A percentile compares a stretch with the other conserved stretches of the same genome.
Conservation (phyloP, 2,888 invertebrate species). For the Meiosimyza platycephala region DNA sequence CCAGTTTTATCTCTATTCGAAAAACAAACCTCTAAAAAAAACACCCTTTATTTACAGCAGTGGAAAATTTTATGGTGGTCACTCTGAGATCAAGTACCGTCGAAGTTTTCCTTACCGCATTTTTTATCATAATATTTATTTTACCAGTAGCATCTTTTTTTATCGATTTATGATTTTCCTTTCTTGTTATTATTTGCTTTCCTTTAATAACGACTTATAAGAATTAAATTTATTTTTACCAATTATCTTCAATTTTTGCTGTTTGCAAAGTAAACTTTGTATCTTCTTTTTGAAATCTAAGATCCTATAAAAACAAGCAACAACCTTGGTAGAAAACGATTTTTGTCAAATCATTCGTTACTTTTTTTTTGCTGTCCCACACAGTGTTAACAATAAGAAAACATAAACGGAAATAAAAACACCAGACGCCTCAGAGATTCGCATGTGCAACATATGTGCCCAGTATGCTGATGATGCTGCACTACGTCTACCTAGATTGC, state of each 20-base stretch:
- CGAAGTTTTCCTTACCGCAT: too few species aligned
- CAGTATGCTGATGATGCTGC: constrained; percentile 15
- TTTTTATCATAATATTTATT: too few species aligned
- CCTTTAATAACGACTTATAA: constrained; percentile 57
- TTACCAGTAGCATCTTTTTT: too few species aligned
- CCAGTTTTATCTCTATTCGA: too few species aligned
- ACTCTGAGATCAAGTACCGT: too few species aligned
- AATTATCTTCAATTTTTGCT: constrained; percentile 49
- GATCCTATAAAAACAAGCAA: constrained; percentile 54
- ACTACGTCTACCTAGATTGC: not conserved
- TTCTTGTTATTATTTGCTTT: constrained; percentile 46
- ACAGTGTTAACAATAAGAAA: constrained; percentile 57
- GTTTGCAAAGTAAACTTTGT: constrained; percentile 4
- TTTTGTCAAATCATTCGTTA: not conserved
- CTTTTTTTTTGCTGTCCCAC: constrained; percentile 4
- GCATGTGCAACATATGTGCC: constrained; percentile 56
- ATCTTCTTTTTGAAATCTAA: not conserved
- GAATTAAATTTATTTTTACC: constrained; percentile 59
- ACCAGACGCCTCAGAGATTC: constrained; percentile 37
- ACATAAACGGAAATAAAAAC: constrained; percentile 47
- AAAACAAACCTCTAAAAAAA: too few species aligned
- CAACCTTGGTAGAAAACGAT: constrained; percentile 14
- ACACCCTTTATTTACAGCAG: too few species aligned
- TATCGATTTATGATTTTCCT: too few species aligned
- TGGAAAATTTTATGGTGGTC: too few species aligned